Evolutionary conservation across 2,113 vertebrate species (phyloP), one percentile per base, ranked within the genome.

Genomic region (Hiodon tergisus): DNA sequence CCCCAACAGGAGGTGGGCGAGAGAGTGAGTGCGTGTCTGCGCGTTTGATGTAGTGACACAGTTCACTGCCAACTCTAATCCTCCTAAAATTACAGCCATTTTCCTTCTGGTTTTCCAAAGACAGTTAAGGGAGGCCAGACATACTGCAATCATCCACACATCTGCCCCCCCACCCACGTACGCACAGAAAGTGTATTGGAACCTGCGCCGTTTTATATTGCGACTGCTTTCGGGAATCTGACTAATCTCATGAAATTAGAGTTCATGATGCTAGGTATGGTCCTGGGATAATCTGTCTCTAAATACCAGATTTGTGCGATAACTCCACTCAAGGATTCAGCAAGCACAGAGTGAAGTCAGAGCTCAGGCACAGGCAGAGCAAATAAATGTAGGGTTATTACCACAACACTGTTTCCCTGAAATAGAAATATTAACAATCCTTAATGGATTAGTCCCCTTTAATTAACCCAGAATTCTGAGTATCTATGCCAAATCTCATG

Each of bases 301-400:
- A 78, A 82, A 72, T 81, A 76, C 60, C 71, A 11, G 52, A 78
- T 75, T 55, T 77, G 62, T 71, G 66, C 63, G 66, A 79, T 76
- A 70, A 62, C 61, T 67, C 11, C 16, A 52, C 82, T 80, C 62
- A 6, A 54, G 67, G 4, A 65, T 46, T 46, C 11, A 4, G 53
- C n/a, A 53, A 5, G 10, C 3, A 53, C 17, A 52, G 73, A 17
- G 53, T 55, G 13, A 6, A 63, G 70, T 31, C 2, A 6, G 47
- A 7, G 11, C 14, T 17, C 6, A 13, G 4, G 10, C 4, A 14
- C 11, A 52, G 58, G 1, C 31, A 48, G 7, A 57, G 53, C 14
- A 5, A 47, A 53, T 13, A n/a, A 66, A 66, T 47, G 48, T 66
- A 31, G 31, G 31, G 31, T 31, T 31, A 31, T 31, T 31, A 31